phyloP scores from a whole-genome alignment of 2,888 invertebrate species.

The Invenusta paracnida region DNA sequence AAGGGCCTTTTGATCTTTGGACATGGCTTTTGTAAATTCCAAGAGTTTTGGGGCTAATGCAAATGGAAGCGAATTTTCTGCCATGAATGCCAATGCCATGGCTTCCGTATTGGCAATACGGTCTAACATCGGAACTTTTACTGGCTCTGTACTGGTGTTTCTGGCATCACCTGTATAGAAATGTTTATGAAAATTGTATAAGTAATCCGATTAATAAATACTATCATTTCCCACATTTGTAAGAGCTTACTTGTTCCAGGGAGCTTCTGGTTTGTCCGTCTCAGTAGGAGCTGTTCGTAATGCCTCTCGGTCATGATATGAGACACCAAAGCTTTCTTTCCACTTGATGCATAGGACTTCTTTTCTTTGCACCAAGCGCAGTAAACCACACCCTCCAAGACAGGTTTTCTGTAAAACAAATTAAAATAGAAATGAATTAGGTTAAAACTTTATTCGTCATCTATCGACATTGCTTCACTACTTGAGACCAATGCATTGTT shows the following conservation, averaged over 20 bases:
- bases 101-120: slow-evolving; percentile 27
- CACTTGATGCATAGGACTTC: slow-evolving; percentile 11
- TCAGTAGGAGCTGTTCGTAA: background rate
- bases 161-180: background rate
- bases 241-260: slow-evolving; percentile 16
- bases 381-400: background rate
- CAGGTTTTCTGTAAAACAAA: slow-evolving; percentile 18
- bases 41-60: slow-evolving; percentile 6
- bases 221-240: background rate
- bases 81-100: slow-evolving; percentile 23
- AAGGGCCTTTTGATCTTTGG: slow-evolving; percentile 6
- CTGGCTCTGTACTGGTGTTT: background rate
- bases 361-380: slow-evolving; percentile 13
- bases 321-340: slow-evolving; percentile 23
- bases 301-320: slow-evolving; percentile 19
- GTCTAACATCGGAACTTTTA: background rate
- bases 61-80: slow-evolving; percentile 24
- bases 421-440: background rate
- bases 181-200: background rate
- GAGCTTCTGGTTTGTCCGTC: background rate
- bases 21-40: background rate
- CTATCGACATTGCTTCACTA: background rate
- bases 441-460: background rate
- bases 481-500: background rate
- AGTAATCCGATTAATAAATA: background rate